Evolutionary conservation across 2,797 vertebrate species (phyloP).

Genomic region (Podarcis lilfordi): DNA sequence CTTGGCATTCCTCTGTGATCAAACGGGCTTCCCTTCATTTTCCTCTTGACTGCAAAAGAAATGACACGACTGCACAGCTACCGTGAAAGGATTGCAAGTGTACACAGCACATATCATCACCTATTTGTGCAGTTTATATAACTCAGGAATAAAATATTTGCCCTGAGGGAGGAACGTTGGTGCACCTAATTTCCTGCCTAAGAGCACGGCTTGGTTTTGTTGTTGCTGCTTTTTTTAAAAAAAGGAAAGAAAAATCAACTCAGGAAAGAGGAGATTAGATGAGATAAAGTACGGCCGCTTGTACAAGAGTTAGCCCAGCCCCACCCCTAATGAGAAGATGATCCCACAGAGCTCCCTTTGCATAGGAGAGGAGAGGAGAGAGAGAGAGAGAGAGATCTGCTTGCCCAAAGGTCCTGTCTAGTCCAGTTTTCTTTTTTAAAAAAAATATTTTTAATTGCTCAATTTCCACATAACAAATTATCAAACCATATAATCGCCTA

Average conservation of each 20-base stretch:
- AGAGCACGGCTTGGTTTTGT: not conserved
- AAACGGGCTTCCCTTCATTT: constrained; percentile 36
- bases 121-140: constrained; percentile 68
- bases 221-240: too few relatives aligned
- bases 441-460: too few relatives aligned
- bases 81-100: constrained; percentile 67
- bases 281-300: not conserved
- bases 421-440: too few relatives aligned
- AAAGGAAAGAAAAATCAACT: too few relatives aligned
- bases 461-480: too few relatives aligned
- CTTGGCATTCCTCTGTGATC: not conserved
- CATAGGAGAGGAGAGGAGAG: too few relatives aligned
- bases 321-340: too few relatives aligned
- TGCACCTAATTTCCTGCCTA: constrained; percentile 52
- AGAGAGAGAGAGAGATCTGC: too few relatives aligned
- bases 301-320: not conserved
- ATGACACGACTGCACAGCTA: constrained; percentile 54
- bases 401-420: not conserved
- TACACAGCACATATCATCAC: constrained; percentile 63
- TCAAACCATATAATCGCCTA: too few relatives aligned
- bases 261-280: not conserved
- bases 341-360: too few relatives aligned
- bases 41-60: constrained; percentile 64
- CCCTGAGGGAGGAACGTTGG: constrained; percentile 60
- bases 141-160: constrained; percentile 71